Percentiles rank a stretch among this genome's conserved stretches.
These are phyloP conservation scores for Dromas ardeola DNA, from an alignment of 2,113 vertebrate species.

Conservation along the genomic window DNA sequence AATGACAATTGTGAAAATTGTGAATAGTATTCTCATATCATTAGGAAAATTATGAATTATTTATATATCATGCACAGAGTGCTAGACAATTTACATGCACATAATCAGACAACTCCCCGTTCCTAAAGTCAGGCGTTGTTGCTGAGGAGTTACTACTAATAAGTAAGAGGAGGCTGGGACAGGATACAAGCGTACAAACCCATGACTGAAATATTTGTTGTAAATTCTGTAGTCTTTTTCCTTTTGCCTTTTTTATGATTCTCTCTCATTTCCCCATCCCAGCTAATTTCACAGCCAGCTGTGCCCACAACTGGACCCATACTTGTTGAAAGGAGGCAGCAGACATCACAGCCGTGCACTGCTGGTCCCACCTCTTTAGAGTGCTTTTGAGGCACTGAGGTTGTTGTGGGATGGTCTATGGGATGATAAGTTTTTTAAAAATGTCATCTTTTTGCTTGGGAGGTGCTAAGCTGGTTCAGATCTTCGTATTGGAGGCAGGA, in stretches of 20 bases:
- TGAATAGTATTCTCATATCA: conserved; percentile 38
- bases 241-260: neutral
- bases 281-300: neutral
- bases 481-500: fast-evolving
- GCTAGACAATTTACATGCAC: conserved; percentile 1
- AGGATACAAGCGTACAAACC: neutral
- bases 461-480: neutral
- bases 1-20: conserved; percentile 47
- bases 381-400: neutral
- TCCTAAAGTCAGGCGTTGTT: neutral
- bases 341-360: neutral
- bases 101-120: neutral
- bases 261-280: neutral
- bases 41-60: conserved; percentile 55
- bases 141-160: neutral
- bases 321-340: neutral
- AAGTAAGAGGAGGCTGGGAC: neutral
- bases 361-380: neutral
- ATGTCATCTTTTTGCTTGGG: fast-evolving
- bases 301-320: neutral
- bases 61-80: neutral
- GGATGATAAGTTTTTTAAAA: neutral
- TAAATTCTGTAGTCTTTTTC: neutral
- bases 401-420: neutral
- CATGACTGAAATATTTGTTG: neutral